Percentiles rank a stretch among this genome's conserved stretches.
phyloP scores from a whole-genome alignment of 2,113 vertebrate species.

The Meleagris gallopavo region DNA sequence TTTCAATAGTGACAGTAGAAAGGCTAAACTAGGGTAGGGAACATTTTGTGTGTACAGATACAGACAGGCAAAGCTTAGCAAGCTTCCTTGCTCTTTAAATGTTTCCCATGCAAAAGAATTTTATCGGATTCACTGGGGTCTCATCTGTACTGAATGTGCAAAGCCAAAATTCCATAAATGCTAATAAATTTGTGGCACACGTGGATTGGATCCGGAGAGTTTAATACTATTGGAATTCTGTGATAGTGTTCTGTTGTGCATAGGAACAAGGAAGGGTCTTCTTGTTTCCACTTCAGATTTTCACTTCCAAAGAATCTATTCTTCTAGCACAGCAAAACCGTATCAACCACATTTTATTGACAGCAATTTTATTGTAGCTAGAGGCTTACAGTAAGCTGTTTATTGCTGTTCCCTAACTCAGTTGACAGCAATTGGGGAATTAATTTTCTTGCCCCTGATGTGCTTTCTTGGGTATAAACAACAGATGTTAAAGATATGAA shows the following conservation, averaged over 20 bases:
- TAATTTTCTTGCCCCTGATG: slow-evolving; percentile 87
- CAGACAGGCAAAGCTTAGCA: slow-evolving; percentile 11
- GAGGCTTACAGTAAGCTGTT: slow-evolving; percentile 85
- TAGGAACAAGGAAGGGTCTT: slow-evolving; percentile 13
- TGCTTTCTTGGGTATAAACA: slow-evolving; percentile 87
- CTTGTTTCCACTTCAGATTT: slow-evolving; percentile 61
- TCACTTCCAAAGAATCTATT: slow-evolving; percentile 64
- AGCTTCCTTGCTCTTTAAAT: slow-evolving; percentile 31
- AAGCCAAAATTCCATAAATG: slow-evolving; percentile 44
- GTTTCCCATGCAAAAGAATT: slow-evolving; percentile 32
- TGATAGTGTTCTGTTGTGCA: slow-evolving; percentile 48
- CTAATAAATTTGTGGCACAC: background rate
- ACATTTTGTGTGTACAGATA: background rate
- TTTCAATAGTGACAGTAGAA: slow-evolving; percentile 39
- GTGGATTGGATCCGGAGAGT: background rate
- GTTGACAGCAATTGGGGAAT: slow-evolving; percentile 88
- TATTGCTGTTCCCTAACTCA: slow-evolving; percentile 82
- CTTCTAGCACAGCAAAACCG: slow-evolving; percentile 65
- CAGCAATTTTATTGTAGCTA: slow-evolving; percentile 83
- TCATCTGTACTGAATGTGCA: slow-evolving; percentile 21
- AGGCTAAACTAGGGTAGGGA: slow-evolving; percentile 17
- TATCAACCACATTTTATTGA: slow-evolving; percentile 80
- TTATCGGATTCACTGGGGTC: slow-evolving; percentile 9
- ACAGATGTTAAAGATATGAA: slow-evolving; percentile 84
- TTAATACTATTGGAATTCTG: slow-evolving; percentile 20